A percentile compares a stretch with the other conserved stretches of the same genome.
These are phyloP conservation scores for Bemisia tabaci DNA, from an alignment of 1,140 invertebrate species.

Conservation along the genomic window DNA sequence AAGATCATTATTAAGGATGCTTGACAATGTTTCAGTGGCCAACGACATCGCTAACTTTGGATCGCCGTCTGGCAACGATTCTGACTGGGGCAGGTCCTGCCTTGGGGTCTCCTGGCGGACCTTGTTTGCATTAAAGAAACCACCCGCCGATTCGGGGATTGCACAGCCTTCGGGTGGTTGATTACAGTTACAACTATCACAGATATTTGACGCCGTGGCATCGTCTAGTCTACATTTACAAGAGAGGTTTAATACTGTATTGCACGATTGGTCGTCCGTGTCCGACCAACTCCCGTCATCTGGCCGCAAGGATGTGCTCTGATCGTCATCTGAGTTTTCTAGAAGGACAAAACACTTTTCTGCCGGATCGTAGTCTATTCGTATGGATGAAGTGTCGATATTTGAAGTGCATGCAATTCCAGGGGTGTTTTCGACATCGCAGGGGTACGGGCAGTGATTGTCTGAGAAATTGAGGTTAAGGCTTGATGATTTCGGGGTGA, in stretches of 20 bases:
- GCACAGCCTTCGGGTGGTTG: neutral
- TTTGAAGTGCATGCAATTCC: neutral
- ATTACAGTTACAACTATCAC: neutral
- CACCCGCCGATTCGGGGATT: neutral
- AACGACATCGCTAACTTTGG: conserved; percentile 43
- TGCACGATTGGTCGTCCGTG: neutral
- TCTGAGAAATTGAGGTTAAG: neutral
- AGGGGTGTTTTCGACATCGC: neutral
- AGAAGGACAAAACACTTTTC: neutral
- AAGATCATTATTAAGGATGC: conserved; percentile 30
- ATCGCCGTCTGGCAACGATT: conserved; percentile 37
- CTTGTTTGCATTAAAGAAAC: neutral
- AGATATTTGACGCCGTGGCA: neutral
- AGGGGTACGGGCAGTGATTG: neutral
- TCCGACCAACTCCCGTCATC: neutral
- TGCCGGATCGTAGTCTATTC: neutral
- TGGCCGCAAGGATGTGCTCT: neutral
- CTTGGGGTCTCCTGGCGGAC: neutral
- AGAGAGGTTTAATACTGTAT: neutral
- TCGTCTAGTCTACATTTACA: neutral
- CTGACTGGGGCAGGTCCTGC: conserved; percentile 18
- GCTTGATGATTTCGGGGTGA: neutral
- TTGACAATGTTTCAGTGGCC: conserved; percentile 50
- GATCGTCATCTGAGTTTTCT: neutral
- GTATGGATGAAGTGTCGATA: neutral